phyloP scores from a whole-genome alignment of 2,113 vertebrate species.

The Hippocampus zosterae region DNA sequence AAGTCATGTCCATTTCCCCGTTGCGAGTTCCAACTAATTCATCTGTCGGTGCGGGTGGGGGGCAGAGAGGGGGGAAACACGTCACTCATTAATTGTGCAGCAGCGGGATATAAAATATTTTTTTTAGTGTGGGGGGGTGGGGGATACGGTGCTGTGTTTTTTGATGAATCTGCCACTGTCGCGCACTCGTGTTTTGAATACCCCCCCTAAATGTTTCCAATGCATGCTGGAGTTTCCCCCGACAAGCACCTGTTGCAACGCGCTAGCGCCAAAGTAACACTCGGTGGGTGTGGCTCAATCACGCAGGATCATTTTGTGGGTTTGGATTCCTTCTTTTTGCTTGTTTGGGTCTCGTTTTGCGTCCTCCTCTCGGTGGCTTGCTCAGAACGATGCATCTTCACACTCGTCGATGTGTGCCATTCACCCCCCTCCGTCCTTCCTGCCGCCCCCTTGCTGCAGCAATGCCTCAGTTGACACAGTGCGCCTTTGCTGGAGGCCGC shows the following conservation, averaged over 20 bases:
- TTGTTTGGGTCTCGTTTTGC: background rate
- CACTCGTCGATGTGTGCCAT: background rate
- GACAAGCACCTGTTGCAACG: background rate
- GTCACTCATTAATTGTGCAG: constrained; percentile 50
- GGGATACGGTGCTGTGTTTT: background rate
- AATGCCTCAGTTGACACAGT: background rate
- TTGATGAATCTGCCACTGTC: background rate
- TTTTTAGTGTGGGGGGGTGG: too few relatives aligned
- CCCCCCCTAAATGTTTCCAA: background rate
- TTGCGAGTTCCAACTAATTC: constrained; percentile 49
- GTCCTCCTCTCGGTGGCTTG: background rate
- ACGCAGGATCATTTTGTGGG: background rate
- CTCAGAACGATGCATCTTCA: background rate
- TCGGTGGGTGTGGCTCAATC: background rate
- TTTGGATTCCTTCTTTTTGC: background rate
- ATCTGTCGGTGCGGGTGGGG: constrained; percentile 18
- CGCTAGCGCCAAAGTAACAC: background rate
- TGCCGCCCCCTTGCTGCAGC: background rate
- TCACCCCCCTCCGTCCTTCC: background rate
- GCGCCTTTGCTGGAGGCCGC: background rate
- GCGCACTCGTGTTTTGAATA: background rate
- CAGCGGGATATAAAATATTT: background rate
- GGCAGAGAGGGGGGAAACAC: constrained; percentile 12
- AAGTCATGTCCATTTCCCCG: constrained; percentile 56
- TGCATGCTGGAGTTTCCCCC: background rate